Conservation (phyloP, 2,797 vertebrate species). For the Paedocypris micromegethes region DNA sequence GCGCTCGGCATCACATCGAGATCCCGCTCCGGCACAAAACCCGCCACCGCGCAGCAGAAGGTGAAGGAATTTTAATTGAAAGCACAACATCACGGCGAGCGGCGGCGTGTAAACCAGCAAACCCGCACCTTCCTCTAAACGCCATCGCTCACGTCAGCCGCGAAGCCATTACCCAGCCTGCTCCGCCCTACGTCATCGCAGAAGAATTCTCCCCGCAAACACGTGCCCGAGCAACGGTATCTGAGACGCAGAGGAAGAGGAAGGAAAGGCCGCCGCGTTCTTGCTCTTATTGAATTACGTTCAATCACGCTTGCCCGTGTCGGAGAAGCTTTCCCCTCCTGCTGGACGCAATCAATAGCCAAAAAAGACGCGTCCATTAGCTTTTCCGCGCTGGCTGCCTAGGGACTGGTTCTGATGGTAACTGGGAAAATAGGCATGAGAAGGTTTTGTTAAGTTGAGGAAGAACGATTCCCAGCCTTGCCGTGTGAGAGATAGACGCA, state of each 20-base stretch:
- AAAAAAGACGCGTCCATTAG: slow-evolving; percentile 52
- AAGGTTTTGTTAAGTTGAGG: slow-evolving; percentile 42
- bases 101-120: slow-evolving; percentile 17
- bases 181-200: slow-evolving; percentile 37
- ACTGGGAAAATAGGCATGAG: slow-evolving; percentile 24
- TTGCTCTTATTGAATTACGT: slow-evolving; percentile 52
- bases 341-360: slow-evolving; percentile 50
- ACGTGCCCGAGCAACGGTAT: slow-evolving; percentile 26
- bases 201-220: slow-evolving; percentile 35
- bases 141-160: slow-evolving; percentile 32
- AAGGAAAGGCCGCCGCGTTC: slow-evolving; percentile 30
- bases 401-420: slow-evolving; percentile 45
- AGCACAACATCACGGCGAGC: slow-evolving; percentile 30
- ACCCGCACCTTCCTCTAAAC: slow-evolving; percentile 1
- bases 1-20: slow-evolving; percentile 21
- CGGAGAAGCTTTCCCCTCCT: slow-evolving; percentile 36
- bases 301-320: slow-evolving; percentile 50
- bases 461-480: background rate
- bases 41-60: slow-evolving; percentile 20
- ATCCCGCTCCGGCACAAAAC: slow-evolving; percentile 28
- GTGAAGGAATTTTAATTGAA: slow-evolving; percentile 39
- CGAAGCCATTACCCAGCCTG: slow-evolving; percentile 35
- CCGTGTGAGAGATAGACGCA: too few relatives aligned
- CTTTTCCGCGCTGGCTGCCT: slow-evolving; percentile 31
- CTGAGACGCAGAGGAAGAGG: slow-evolving; percentile 8